Evolutionary conservation across 2,113 vertebrate species (phyloP).

Genomic region (Petromus typicus): DNA sequence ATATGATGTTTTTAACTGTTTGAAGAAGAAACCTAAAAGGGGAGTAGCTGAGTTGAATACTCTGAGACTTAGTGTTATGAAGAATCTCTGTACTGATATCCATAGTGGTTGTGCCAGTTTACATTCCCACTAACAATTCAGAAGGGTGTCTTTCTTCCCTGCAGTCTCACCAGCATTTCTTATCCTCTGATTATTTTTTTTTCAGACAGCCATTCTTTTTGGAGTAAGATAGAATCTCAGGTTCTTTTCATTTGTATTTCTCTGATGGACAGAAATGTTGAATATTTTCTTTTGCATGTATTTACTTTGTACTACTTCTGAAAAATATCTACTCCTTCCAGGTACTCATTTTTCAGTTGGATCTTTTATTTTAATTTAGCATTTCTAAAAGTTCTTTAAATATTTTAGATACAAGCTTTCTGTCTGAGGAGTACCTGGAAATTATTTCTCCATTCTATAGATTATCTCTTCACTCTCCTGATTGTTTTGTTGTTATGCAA

Average conservation of each 20-base stretch:
- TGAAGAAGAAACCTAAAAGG: background rate
- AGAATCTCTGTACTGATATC: background rate
- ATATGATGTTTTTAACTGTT: background rate
- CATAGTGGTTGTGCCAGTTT: background rate
- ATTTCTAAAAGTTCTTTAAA: background rate
- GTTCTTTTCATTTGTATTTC: background rate
- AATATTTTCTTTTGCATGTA: background rate
- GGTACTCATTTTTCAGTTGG: background rate
- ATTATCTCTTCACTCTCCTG: background rate
- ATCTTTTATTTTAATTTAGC: background rate
- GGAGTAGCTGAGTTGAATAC: background rate
- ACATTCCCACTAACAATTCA: background rate
- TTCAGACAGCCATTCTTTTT: background rate
- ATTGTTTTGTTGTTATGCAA: background rate
- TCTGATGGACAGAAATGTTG: background rate
- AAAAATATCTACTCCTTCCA: background rate
- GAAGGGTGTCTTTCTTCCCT: background rate
- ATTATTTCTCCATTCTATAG: background rate
- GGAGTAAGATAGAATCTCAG: background rate
- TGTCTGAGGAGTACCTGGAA: background rate
- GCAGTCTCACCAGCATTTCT: background rate
- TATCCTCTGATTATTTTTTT: background rate
- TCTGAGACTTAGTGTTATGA: background rate
- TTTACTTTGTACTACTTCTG: background rate
- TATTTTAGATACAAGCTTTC: background rate